These are phyloP conservation scores for Atopsyche davidsoni DNA, from an alignment of 1,140 invertebrate genomes.

Conservation along the genomic window DNA sequence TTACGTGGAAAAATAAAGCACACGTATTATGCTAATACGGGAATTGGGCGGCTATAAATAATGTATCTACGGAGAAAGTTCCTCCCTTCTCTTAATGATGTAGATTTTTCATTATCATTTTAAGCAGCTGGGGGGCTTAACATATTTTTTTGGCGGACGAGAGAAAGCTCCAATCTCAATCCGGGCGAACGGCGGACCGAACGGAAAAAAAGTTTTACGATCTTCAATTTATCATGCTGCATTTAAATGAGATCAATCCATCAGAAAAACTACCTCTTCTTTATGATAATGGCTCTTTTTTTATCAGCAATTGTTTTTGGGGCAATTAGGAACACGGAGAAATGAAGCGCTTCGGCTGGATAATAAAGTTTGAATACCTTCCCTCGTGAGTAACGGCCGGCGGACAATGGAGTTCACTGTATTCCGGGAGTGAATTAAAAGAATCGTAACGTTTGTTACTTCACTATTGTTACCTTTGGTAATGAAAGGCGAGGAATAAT, in stretches of 20 bases:
- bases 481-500: no score
- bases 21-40: no score
- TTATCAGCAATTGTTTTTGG: conserved; percentile 13
- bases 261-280: conserved; percentile 12
- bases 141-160: conserved; percentile 1
- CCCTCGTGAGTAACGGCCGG: no score
- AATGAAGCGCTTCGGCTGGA: no score
- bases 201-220: conserved; percentile 5
- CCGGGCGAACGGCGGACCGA: neutral
- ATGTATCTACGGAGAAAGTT: neutral
- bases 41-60: conserved; percentile 3
- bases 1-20: no score
- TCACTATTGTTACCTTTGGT: no score
- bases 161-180: conserved; percentile 7
- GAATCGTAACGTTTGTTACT: no score
- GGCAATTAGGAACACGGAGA: conserved; percentile 13
- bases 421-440: no score
- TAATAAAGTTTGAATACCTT: no score
- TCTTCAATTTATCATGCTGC: conserved; percentile 16
- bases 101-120: conserved; percentile 10
- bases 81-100: conserved; percentile 5
- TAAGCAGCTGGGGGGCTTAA: neutral
- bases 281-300: conserved; percentile 12
- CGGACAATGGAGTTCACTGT: no score
- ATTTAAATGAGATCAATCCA: conserved; percentile 20